Evolutionary conservation across 1,140 invertebrate species (phyloP).

Genomic region (Drosophila parabipectinata): DNA sequence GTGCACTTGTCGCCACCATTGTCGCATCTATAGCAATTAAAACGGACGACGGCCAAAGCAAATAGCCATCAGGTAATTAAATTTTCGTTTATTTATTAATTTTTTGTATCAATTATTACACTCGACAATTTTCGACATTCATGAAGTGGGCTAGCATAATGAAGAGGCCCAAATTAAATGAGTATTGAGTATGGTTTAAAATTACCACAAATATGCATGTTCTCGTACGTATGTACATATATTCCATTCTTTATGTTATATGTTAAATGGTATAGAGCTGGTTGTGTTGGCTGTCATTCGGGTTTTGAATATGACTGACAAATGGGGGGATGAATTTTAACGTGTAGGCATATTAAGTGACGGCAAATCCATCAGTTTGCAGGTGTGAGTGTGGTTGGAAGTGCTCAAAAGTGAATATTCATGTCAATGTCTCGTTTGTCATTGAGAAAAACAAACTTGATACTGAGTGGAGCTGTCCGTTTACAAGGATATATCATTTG

Average conservation of each 20-base stretch:
- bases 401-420: slow-evolving; percentile 50
- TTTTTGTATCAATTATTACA: slow-evolving; percentile 43
- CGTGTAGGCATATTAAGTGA: slow-evolving; percentile 46
- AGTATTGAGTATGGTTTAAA: slow-evolving; percentile 11
- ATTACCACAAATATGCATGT: slow-evolving; percentile 20
- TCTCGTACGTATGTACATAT: background rate
- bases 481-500: slow-evolving; percentile 68
- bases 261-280: background rate
- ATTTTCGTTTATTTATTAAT: slow-evolving; percentile 54
- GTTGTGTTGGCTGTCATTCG: background rate
- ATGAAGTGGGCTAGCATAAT: slow-evolving; percentile 5
- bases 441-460: slow-evolving; percentile 9
- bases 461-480: slow-evolving; percentile 35
- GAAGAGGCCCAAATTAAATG: slow-evolving; percentile 30
- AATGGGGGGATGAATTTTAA: slow-evolving; percentile 30
- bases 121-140: slow-evolving; percentile 12
- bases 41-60: slow-evolving; percentile 27
- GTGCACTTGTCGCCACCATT: slow-evolving; percentile 23
- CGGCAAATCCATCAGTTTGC: slow-evolving; percentile 13
- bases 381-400: background rate
- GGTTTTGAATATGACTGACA: slow-evolving; percentile 13
- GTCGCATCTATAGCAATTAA: slow-evolving; percentile 39
- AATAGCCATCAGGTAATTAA: slow-evolving; percentile 67
- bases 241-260: background rate
- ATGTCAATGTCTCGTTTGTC: slow-evolving; percentile 56